phyloP scores from a whole-genome alignment of 2,113 vertebrate species.

The Coturnix japonica region DNA sequence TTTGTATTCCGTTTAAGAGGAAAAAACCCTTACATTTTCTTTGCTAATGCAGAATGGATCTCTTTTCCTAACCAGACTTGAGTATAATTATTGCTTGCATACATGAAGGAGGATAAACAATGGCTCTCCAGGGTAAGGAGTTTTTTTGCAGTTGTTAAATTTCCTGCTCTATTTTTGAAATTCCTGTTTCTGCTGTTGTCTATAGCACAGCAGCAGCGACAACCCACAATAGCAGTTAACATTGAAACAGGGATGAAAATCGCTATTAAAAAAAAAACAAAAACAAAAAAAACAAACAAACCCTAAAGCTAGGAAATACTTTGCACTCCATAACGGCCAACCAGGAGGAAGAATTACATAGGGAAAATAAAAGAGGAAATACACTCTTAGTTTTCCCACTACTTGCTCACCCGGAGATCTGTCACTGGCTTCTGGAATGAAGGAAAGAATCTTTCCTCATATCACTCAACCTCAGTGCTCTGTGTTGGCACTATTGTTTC shows the following conservation, averaged over 20 bases:
- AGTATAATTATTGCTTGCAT: constrained; percentile 37
- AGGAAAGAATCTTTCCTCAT: not conserved
- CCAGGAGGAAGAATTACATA: not conserved
- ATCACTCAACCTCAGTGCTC: not conserved
- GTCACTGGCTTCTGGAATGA: not conserved
- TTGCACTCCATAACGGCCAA: not conserved
- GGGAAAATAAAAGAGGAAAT: not conserved
- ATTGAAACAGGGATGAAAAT: constrained; percentile 19
- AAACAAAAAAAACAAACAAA: constrained; percentile 22
- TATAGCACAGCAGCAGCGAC: constrained; percentile 30
- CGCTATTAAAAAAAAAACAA: constrained; percentile 11
- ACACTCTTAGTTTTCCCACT: not conserved
- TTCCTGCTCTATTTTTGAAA: constrained; percentile 56
- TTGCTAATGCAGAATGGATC: not conserved
- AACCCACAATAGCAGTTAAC: constrained; percentile 5
- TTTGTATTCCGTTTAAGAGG: constrained; percentile 27
- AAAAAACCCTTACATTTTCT: constrained; percentile 3
- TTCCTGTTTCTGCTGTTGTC: constrained; percentile 6
- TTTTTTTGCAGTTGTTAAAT: constrained; percentile 31
- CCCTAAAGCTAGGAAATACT: not conserved
- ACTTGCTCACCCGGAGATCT: not conserved
- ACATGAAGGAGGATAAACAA: constrained; percentile 47
- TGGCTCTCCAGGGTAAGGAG: constrained; percentile 2
- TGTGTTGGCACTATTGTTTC: not conserved
- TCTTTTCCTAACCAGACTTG: constrained; percentile 19